Conservation (phyloP, 2,888 invertebrate species). For the Bursaphelenchus okinawaensis region DNA sequence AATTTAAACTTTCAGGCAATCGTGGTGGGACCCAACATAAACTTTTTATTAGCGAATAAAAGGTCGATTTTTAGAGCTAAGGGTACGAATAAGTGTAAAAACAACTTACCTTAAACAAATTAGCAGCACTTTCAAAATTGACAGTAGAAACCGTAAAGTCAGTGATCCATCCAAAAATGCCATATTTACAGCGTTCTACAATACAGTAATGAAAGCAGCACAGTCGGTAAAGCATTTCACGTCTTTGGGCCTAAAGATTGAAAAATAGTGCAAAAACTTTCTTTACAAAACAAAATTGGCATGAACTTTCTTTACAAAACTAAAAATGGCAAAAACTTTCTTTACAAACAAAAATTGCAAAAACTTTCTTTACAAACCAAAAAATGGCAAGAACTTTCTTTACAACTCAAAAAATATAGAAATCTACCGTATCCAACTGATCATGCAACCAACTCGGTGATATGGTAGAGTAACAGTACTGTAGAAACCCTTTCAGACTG, state of each 20-base stretch:
- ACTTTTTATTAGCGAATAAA: too few species aligned
- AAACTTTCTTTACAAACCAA: too few species aligned
- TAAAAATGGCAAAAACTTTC: too few species aligned
- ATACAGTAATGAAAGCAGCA: constrained; percentile 34
- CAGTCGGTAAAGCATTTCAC: constrained; percentile 26
- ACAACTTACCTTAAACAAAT: constrained; percentile 24
- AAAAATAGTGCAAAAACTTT: too few species aligned
- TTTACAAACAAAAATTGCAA: too few species aligned
- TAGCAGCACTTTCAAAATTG: constrained; percentile 24
- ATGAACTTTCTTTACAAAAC: too few species aligned
- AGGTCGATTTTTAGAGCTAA: too few species aligned
- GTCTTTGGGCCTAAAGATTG: constrained; percentile 15
- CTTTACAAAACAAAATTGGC: too few species aligned
- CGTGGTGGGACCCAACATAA: too few species aligned
- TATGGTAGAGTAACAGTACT: constrained; percentile 29
- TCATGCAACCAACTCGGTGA: constrained; percentile 18
- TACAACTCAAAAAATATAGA: background rate
- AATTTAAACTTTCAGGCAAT: too few species aligned
- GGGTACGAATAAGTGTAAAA: background rate
- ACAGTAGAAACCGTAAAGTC: constrained; percentile 16
- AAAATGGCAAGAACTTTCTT: too few species aligned
- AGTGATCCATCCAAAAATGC: constrained; percentile 29
- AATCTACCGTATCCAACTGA: constrained; percentile 16
- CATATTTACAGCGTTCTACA: constrained; percentile 24
- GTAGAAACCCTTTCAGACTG: constrained; percentile 20